A percentile compares a stretch with the other conserved stretches of the same genome.
Conservation (phyloP, 2,888 invertebrate genomes). For the Drosophila birchii region DNA sequence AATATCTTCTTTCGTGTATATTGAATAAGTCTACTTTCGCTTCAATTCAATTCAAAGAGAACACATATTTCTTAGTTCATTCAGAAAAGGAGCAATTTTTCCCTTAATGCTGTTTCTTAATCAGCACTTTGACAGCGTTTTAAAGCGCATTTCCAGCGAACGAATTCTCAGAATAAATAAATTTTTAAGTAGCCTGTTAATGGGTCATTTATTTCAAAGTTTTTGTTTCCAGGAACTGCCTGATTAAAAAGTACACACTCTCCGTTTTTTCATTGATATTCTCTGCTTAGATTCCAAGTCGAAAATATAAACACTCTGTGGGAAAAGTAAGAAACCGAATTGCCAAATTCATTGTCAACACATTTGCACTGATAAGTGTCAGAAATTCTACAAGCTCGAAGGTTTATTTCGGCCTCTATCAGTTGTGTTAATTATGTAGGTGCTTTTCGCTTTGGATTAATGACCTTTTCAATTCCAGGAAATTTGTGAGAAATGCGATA, state of each 20-base stretch:
- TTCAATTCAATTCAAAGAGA: background rate
- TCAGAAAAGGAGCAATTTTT: background rate
- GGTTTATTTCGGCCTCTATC: background rate
- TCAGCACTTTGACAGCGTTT: background rate
- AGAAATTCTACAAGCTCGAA: background rate
- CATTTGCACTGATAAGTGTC: slow-evolving; percentile 5
- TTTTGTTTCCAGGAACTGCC: background rate
- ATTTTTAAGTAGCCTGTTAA: background rate
- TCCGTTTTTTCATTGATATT: slow-evolving; percentile 4
- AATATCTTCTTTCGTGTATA: background rate
- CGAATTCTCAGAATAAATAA: slow-evolving; percentile 1
- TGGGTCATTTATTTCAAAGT: slow-evolving; percentile 1
- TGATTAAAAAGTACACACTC: background rate
- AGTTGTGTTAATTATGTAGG: background rate
- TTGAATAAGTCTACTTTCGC: background rate
- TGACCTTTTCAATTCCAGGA: slow-evolving; percentile 86
- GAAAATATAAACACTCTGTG: background rate
- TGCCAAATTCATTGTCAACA: background rate
- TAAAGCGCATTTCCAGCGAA: background rate
- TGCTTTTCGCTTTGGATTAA: slow-evolving; percentile 8
- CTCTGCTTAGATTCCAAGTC: background rate
- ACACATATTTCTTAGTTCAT: background rate
- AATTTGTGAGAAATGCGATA: slow-evolving; percentile 89
- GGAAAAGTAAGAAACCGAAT: background rate
- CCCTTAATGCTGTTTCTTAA: background rate